phyloP scores from a whole-genome alignment of 2,113 vertebrate genomes.

The Labrus mixtus region DNA sequence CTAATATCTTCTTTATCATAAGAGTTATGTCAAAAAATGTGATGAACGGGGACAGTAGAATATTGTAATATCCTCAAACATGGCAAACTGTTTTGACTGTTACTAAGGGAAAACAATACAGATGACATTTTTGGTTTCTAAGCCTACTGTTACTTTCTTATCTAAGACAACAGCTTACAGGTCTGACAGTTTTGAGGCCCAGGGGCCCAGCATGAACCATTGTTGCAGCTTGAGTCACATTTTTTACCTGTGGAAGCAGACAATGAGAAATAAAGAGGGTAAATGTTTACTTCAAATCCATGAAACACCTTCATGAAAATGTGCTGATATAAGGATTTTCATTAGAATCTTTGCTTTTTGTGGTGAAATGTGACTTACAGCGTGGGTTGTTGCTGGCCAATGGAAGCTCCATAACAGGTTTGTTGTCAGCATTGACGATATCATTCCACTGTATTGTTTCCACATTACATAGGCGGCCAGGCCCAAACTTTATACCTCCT shows the following conservation, averaged over 20 bases:
- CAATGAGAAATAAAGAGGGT: not conserved
- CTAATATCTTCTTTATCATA: not conserved
- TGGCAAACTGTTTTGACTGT: not conserved
- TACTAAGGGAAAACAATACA: no score
- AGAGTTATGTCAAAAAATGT: not conserved
- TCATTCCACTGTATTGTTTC: slow-evolving; percentile 93
- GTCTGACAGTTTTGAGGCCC: slow-evolving; percentile 92
- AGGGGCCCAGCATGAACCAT: slow-evolving; percentile 92
- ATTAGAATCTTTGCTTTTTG: not conserved
- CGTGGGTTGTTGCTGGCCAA: slow-evolving; percentile 32
- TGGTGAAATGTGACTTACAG: slow-evolving; percentile 82
- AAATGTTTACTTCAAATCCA: not conserved
- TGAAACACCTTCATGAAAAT: not conserved
- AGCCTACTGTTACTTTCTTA: no score
- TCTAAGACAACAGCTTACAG: slow-evolving; percentile 80
- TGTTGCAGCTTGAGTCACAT: slow-evolving; percentile 88
- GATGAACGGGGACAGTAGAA: not conserved
- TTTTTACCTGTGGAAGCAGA: slow-evolving; percentile 83
- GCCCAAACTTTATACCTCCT: slow-evolving; percentile 88
- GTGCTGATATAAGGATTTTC: no score
- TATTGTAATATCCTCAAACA: no score
- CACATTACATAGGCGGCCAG: slow-evolving; percentile 88
- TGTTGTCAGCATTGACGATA: slow-evolving; percentile 80
- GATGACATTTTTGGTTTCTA: no score
- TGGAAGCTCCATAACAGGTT: slow-evolving; percentile 75